These are phyloP conservation scores for Falco columbarius DNA, from an alignment of 2,797 vertebrate genomes.

Conservation along the genomic window DNA sequence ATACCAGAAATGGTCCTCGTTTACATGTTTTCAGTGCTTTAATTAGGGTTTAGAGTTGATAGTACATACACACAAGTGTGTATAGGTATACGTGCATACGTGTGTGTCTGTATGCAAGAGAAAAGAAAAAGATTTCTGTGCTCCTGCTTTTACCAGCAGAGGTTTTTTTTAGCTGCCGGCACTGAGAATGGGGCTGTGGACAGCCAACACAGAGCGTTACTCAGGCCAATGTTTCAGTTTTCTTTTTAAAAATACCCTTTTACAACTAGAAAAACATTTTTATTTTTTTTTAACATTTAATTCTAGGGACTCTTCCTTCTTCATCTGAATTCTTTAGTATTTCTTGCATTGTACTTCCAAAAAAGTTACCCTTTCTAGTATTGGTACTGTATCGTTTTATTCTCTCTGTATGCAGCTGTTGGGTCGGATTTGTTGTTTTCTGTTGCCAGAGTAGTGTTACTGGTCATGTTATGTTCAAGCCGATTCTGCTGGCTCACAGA, in stretches of 20 bases:
- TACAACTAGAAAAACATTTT: neutral
- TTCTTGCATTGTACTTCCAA: neutral
- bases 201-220: neutral
- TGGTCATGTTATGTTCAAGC: slow-evolving; percentile 46
- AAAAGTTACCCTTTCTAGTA: neutral
- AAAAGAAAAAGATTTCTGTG: neutral
- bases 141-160: neutral
- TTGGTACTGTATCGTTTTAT: neutral
- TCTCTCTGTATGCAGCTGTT: slow-evolving; percentile 5
- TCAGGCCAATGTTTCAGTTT: neutral
- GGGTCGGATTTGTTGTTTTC: slow-evolving; percentile 41
- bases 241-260: neutral
- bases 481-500: slow-evolving; percentile 59
- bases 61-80: neutral
- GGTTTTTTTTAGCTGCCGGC: neutral
- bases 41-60: neutral
- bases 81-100: accelerated
- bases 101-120: neutral
- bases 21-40: neutral
- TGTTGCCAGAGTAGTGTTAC: slow-evolving; percentile 6
- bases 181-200: neutral
- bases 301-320: neutral
- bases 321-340: neutral
- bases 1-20: neutral
- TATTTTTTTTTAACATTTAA: neutral